Evolutionary conservation across 2,888 invertebrate genomes (phyloP), one percentile per base, ranked within the genome.

Genomic region (Empis livida): DNA sequence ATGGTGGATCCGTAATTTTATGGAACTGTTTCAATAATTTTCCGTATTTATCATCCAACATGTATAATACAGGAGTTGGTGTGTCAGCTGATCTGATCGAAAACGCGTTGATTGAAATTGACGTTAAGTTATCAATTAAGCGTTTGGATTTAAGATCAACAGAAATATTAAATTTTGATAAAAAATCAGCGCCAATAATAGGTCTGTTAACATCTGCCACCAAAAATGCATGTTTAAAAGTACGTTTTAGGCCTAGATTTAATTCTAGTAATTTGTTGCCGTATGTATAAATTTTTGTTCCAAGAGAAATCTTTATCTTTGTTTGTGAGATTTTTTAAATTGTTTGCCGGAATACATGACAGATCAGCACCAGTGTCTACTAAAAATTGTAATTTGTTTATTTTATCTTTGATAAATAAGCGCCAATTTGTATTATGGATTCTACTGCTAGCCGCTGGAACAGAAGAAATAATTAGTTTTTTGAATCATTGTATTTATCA

Each of bases 381-480:
- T 11, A 46, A 42, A 11, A 46, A 42, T 6, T 37, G 14, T n/a
- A 42, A 46, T n/a, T 42, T 42, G 10, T 41, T 37, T 13, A 15
- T 37, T 37, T 17, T 48, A 11, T 48, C 44, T 38, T 30, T 48
- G 14, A 48, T 42, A 11, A 42, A 42, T 42, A 48, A 27, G 17
- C 38, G 44, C 42, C 48, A 27, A 35, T 35, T 48, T 11, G 27
- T 41, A 30, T 10, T 11, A 5, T 10, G 13, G 1, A 9, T 31
- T 35, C 35, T 45, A 43, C 13, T 46, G 43, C 46, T 44, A 40
- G 46, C 46, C 43, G 43, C 49, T 46, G 17, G 43, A 43, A 45
- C 35, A 37, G 43, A 39, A 41, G 49, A 32, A 39, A 23, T 1
- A 32, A 5, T 13, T 46, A 40, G 43, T 49, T 49, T 46, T 32